Evolutionary conservation across 2,797 vertebrate genomes (phyloP), one percentile per base, ranked within the genome.

Genomic region (Sparus aurata): DNA sequence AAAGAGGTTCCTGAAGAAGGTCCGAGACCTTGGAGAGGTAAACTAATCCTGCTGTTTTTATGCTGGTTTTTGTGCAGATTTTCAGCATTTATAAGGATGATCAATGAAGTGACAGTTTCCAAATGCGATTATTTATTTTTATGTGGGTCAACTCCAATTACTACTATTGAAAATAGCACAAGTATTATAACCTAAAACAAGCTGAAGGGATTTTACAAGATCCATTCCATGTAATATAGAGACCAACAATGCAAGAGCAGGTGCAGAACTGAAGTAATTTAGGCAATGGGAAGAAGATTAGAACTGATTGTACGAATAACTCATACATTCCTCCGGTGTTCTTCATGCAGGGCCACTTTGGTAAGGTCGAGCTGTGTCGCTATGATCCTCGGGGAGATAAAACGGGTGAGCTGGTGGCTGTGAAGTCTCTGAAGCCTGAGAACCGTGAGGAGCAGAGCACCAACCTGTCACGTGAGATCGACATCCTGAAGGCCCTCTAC

Each of bases 381-480:
- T 99, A 99, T 1, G 98, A 99, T 80, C 98, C 97, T 0, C 96
- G 97, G 18, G 98, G 97, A 0, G 98, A 99, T 90, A 96, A 96
- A 57, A 99, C 98, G 0, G 98, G 98, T 0, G 98, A 99, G 84
- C 91, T 97, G 84, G 98, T 99, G 85, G 98, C 98, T 0, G 98
- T 99, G 49, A 99, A 99, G 77, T 99, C 97, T 0, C 93, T 99
- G 17, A 99, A 99, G 87, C 97, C 97, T 0, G 98, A 98, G 85
- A 98, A 94, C 2, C 93, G 95, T 3, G 97, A 97, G 46, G 97
- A 98, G 85, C 97, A 98, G 91, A 96, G 96, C 12, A 96, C 95
- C 66, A 98, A 98, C 75, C 96, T 99, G 81, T 96, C 97, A 85
- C 95, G 96, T 58, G 98, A 99, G 91, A 98, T 99, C 0, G 93